These are phyloP conservation scores for Leucophenga maculata DNA, from an alignment of 2,888 invertebrate species.

Conservation along the genomic window DNA sequence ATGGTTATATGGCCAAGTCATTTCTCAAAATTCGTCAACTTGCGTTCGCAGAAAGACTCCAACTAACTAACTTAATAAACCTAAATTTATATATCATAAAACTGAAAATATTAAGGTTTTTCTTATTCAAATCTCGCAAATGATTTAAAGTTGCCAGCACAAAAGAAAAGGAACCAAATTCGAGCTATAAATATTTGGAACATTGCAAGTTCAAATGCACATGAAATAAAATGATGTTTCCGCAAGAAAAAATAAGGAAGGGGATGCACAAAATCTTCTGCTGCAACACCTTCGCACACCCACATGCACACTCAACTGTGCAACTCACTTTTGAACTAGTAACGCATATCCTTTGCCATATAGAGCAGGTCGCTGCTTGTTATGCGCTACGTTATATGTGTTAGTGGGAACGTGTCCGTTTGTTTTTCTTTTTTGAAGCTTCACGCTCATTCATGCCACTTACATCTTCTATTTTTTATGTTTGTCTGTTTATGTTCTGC, in stretches of 20 bases:
- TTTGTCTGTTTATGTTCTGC: neutral
- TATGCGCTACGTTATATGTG: constrained; percentile 40
- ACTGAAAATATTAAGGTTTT: neutral
- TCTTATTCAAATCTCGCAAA: neutral
- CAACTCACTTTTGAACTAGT: constrained; percentile 28
- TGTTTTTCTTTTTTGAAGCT: constrained; percentile 27
- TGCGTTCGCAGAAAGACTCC: no score
- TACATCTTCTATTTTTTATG: neutral
- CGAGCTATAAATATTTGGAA: neutral
- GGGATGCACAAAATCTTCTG: neutral
- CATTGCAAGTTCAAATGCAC: constrained; percentile 20
- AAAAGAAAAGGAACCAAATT: neutral
- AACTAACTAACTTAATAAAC: no score
- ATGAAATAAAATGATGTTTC: constrained; percentile 15
- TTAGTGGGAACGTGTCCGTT: constrained; percentile 38
- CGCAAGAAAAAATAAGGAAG: neutral
- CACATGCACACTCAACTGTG: neutral
- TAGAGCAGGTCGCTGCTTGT: no score
- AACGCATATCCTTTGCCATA: constrained; percentile 10
- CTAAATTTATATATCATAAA: neutral
- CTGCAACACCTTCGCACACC: neutral
- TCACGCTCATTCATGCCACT: constrained; percentile 12
- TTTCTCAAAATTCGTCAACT: no score
- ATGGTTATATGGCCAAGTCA: no score
- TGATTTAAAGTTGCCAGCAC: neutral